Evolutionary conservation across 2,797 vertebrate species (phyloP).

Genomic region (Craterocephalus amniculus): DNA sequence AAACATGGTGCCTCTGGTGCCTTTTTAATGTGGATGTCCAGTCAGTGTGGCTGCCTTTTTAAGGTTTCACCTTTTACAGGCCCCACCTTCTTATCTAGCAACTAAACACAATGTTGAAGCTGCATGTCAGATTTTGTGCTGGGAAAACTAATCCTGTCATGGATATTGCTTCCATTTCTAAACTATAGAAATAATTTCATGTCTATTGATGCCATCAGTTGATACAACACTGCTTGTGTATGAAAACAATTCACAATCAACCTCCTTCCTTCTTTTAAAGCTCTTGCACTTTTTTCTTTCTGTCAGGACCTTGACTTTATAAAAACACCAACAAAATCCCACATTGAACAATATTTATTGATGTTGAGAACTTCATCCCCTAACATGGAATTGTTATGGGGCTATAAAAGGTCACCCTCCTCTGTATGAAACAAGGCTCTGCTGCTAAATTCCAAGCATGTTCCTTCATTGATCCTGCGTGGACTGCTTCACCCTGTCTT

Average conservation of each 20-base stretch:
- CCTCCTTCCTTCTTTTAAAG: not conserved
- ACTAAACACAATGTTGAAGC: not conserved
- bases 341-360: conserved; percentile 27
- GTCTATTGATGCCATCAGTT: not conserved
- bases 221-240: not conserved
- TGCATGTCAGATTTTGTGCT: not conserved
- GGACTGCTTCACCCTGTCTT: conserved; percentile 7
- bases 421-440: conserved; percentile 16
- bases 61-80: not conserved
- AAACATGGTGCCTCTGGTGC: not conserved
- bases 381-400: conserved; percentile 35
- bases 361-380: conserved; percentile 9
- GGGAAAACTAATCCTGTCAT: no score
- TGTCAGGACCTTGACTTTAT: conserved; percentile 29
- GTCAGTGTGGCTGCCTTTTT: not conserved
- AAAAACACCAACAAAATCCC: conserved; percentile 33
- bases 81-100: not conserved
- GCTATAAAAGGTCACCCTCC: conserved; percentile 21
- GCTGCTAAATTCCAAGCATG: conserved; percentile 51
- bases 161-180: not conserved
- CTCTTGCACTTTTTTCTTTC: conserved; percentile 6
- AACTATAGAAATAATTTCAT: not conserved
- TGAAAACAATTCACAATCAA: not conserved
- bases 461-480: conserved; percentile 52
- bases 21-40: not conserved